A percentile compares a stretch with the other conserved stretches of the same genome.
These are phyloP conservation scores for Hucho hucho DNA, from an alignment of 2,113 vertebrate genomes.

Conservation along the genomic window DNA sequence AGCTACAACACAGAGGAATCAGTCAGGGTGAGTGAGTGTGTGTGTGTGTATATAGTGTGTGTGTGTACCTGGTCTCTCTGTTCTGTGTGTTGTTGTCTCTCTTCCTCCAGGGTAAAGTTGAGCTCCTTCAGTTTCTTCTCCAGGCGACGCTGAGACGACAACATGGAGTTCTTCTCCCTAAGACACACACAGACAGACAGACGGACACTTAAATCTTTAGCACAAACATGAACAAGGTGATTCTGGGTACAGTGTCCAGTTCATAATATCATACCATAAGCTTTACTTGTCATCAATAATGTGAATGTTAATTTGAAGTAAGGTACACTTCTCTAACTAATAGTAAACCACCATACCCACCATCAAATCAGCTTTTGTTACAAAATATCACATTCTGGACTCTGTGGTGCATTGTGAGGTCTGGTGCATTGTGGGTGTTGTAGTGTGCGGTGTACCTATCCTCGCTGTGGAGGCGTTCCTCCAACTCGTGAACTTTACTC, in stretches of 20 bases:
- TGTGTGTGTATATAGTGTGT: background rate
- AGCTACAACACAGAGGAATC: slow-evolving; percentile 70
- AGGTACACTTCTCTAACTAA: no score
- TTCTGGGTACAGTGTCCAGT: background rate
- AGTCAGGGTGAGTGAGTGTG: background rate
- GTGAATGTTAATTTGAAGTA: no score
- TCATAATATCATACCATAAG: no score
- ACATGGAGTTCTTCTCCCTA: slow-evolving; percentile 84
- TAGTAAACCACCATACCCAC: background rate
- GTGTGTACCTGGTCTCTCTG: slow-evolving; percentile 88
- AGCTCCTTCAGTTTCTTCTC: slow-evolving; percentile 92
- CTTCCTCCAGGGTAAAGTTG: slow-evolving; percentile 88
- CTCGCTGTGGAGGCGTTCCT: slow-evolving; percentile 82
- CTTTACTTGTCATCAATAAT: no score
- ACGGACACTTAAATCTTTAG: background rate
- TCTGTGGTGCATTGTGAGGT: background rate
- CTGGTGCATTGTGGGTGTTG: slow-evolving; percentile 14
- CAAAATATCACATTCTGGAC: no score
- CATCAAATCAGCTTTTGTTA: background rate
- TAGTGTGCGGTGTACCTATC: slow-evolving; percentile 78
- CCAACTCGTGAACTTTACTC: slow-evolving; percentile 81
- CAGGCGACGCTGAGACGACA: slow-evolving; percentile 84
- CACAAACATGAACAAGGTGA: background rate
- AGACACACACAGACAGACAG: slow-evolving; percentile 14
- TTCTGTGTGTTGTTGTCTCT: slow-evolving; percentile 82